Base-by-base conservation (phyloP, 2,113 vertebrate genomes). In the Anthoscopus minutus region DNA sequence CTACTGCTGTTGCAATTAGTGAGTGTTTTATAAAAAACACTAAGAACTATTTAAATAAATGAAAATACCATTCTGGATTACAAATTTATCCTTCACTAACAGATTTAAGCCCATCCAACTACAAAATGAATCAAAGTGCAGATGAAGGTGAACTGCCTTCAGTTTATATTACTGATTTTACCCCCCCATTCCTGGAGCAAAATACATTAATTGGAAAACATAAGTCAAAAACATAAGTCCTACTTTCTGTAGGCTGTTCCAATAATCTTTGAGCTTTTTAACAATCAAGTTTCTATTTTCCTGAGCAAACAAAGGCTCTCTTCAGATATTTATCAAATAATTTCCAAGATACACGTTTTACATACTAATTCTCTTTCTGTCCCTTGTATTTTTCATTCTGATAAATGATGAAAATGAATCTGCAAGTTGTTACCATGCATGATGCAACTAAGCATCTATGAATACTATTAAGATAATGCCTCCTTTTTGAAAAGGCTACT, bases 311-410 rank as follows among this genome's bases (percentile, higher is more conserved):
- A 97, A 94, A 94, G 71, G 48, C 81, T 88, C 86, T 95, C 86
- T 88, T 91, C 69, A 94, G 96, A 97, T 97, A 97, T 93, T 97
- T 97, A 98, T 97, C 97, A 94, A 97, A 91, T 97, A 95, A 96
- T 98, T 98, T 96, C 91, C 92, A 58, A 7, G 5, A 69, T 25
- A 94, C 78, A 88, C 64, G 62, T 81, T 92, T 96, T 95, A 89
- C 95, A 97, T 97, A 93, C 79, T 96, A 97, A 98, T 93, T 86
- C 62, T 78, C 57, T 87, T 56, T 84, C 62, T 22, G 61, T 47
- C 74, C 72, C 62, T 93, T 9, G 4, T 94, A 73, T 90, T 93
- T 73, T 82, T 86, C 80, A 62, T 62, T 40, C 77, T 33, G 60
- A 91, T 83, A 92, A 95, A 93, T 53, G 73, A 47, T 24, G 47